Evolutionary conservation across 1,140 invertebrate genomes (phyloP), one percentile per base, ranked within the genome.

Genomic region (Adelges cooleyi): DNA sequence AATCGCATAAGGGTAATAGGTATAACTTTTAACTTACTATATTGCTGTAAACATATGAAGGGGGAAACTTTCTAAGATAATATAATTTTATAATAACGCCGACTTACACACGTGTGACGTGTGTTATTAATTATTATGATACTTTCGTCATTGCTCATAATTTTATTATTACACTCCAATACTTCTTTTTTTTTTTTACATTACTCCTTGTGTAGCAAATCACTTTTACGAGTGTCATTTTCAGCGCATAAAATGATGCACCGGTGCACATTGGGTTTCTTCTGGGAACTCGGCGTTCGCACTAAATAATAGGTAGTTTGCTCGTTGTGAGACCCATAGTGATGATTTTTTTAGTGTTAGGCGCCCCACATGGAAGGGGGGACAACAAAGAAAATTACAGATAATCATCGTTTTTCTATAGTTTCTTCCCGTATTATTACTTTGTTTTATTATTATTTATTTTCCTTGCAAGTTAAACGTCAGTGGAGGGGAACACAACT

Each of bases 331-430:
- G 38, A 18, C 27, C 2, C 13, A 17, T 42, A 15, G 53, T 42
- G 38, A 42, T 56, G 42, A 56, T 56, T n/a, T 25, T 25, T 25
- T 42, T 56, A 42, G 42, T 56, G 38, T 42, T 42, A n/a, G n/a
- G n/a, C n/a, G 17, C 53, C 42, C 15, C 11, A 6, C 6, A n/a
- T 22, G 20, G 13, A 20, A 53, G 33, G 23, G 18, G 25, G 23
- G 38, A 22, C n/a, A n/a, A 42, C 20, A 42, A 42, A 56, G 9
- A 22, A 22, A n/a, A 54, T 56, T 56, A 56, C 53, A 17, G 38
- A 23, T 56, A 56, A 56, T 56, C 15, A 25, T 42, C 38, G 53
- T 56, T 56, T 42, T 56, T 40, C 52, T 56, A 56, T 38, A 10
- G 42, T 56, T 56, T 42, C 53, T 42, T 17, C 27, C 38, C 38